Evolutionary conservation across 2,888 invertebrate genomes (phyloP).

Genomic region (Galerucella pusilla): DNA sequence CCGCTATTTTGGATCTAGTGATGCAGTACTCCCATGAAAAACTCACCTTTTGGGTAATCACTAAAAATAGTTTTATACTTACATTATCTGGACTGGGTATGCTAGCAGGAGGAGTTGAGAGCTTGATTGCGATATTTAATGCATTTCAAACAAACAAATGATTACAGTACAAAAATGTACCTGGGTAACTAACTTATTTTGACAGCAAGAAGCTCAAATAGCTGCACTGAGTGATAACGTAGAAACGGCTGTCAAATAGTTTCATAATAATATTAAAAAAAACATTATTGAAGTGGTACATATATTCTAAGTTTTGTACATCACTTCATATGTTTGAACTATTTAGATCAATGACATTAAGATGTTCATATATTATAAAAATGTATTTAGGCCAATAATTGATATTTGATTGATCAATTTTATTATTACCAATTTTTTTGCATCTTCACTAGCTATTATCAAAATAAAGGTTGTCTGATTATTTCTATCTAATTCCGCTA

Average conservation of each 20-base stretch:
- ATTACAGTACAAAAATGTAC: constrained; percentile 1
- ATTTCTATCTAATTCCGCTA: too few relatives aligned
- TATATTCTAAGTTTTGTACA: too few relatives aligned
- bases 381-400: too few relatives aligned
- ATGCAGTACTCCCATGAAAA: constrained; percentile 72
- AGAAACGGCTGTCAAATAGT: too few relatives aligned
- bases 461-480: too few relatives aligned
- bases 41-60: constrained; percentile 64
- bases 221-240: too few relatives aligned
- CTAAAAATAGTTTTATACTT: constrained; percentile 75
- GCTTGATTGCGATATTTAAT: constrained; percentile 71
- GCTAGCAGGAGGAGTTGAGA: constrained; percentile 80
- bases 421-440: too few relatives aligned
- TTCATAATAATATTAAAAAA: too few relatives aligned
- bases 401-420: too few relatives aligned
- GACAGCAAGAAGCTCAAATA: neutral
- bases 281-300: too few relatives aligned
- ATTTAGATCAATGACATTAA: neutral
- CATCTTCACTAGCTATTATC: too few relatives aligned
- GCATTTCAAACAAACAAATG: neutral
- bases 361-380: neutral
- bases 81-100: constrained; percentile 77
- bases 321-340: neutral
- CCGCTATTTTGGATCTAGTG: constrained; percentile 87
- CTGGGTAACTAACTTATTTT: neutral